A percentile compares a stretch with the other conserved stretches of the same genome.
Evolutionary conservation across 2,113 vertebrate genomes (phyloP).

Genomic region (Tympanuchus pallidicinctus): DNA sequence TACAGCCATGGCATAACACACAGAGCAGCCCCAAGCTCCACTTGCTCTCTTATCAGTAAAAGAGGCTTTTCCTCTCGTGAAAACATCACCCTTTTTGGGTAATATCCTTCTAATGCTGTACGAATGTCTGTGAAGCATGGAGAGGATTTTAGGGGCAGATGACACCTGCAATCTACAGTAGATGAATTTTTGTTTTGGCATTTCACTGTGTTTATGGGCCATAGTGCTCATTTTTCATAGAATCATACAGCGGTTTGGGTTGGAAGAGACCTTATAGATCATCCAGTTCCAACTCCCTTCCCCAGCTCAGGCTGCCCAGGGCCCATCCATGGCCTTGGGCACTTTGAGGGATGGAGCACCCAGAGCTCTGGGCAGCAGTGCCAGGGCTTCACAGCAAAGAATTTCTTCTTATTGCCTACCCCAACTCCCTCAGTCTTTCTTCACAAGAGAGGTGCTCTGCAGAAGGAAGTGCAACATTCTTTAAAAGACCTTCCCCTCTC

Average conservation of each 20-base stretch:
- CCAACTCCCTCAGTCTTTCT: neutral
- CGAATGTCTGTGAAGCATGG: rapidly evolving
- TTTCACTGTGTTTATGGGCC: neutral
- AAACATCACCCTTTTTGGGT: neutral
- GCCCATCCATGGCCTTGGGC: too few relatives aligned
- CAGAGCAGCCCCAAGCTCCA: neutral
- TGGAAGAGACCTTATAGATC: neutral
- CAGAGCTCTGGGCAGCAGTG: too few relatives aligned
- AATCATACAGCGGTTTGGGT: neutral
- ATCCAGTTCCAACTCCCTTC: too few relatives aligned
- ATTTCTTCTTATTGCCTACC: neutral
- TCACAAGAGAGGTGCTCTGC: neutral
- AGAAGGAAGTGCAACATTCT: neutral
- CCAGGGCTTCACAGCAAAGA: neutral
- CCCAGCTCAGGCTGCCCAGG: too few relatives aligned
- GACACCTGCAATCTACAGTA: neutral
- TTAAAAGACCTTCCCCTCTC: neutral
- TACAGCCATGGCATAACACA: neutral
- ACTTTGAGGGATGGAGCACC: too few relatives aligned
- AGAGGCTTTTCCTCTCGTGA: neutral
- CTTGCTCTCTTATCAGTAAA: neutral
- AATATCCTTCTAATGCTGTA: neutral
- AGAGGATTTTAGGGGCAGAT: neutral
- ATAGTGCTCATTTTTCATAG: neutral
- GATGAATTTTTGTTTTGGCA: neutral